Conservation (phyloP, 2,797 vertebrate genomes). For the Gymnoscopelus braueri region DNA sequence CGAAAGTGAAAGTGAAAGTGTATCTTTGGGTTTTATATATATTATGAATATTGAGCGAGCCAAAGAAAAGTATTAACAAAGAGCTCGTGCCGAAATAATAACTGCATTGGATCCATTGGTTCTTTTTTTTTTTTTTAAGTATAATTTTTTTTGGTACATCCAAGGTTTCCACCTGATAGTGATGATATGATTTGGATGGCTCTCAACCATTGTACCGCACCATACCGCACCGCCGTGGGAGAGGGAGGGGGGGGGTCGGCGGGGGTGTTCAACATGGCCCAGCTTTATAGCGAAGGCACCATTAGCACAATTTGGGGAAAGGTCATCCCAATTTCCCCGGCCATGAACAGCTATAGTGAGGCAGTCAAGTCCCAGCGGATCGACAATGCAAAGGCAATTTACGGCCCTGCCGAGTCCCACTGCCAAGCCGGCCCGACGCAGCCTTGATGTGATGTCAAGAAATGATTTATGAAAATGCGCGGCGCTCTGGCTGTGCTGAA, state of each 20-base stretch:
- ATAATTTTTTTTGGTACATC: neutral
- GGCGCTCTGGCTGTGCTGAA: slow-evolving; percentile 55
- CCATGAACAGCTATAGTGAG: slow-evolving; percentile 54
- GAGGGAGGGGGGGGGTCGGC: too few species aligned
- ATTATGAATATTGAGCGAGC: too few species aligned
- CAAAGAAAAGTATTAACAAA: too few species aligned
- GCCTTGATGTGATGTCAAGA: slow-evolving; percentile 76
- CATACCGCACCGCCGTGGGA: slow-evolving; percentile 20
- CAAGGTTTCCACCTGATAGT: too few species aligned
- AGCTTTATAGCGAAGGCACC: slow-evolving; percentile 31
- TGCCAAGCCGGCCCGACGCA: slow-evolving; percentile 56
- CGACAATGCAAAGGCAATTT: slow-evolving; percentile 72
- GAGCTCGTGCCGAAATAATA: too few species aligned
- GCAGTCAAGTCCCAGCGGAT: slow-evolving; percentile 56
- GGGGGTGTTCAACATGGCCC: neutral
- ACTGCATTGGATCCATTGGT: too few species aligned
- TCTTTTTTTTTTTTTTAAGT: neutral
- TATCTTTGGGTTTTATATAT: too few species aligned
- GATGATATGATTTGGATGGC: slow-evolving; percentile 10
- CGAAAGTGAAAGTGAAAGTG: too few species aligned
- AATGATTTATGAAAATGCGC: slow-evolving; percentile 79
- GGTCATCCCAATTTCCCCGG: slow-evolving; percentile 61
- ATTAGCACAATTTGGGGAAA: slow-evolving; percentile 59
- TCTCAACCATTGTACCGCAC: slow-evolving; percentile 15
- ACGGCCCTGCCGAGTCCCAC: slow-evolving; percentile 49